Evolutionary conservation across 1,140 invertebrate genomes (phyloP).

Genomic region (Bombyx mori): ASM3026992v2 NC_085119.1:17769001-17769500

Average conservation of each 20-base stretch:
- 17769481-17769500: no score
- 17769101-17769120: background rate
- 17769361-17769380: no score
- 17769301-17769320: no score
- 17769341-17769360: no score
- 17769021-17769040: slow-evolving; percentile 51
- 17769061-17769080: slow-evolving; percentile 51
- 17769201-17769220: slow-evolving; percentile 81
- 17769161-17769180: slow-evolving; percentile 56
- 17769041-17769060: slow-evolving; percentile 25
- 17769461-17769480: no score
- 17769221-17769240: slow-evolving; percentile 74
- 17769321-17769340: no score
- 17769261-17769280: slow-evolving; percentile 77
- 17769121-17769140: slow-evolving; percentile 43
- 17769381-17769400: no score
- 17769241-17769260: slow-evolving; percentile 76
- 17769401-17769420: no score
- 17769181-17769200: slow-evolving; percentile 74
- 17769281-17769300: no score
- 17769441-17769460: no score
- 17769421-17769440: no score
- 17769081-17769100: slow-evolving; percentile 32
- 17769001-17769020: slow-evolving; percentile 12
- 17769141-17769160: slow-evolving; percentile 57